phyloP scores from a whole-genome alignment of 2,888 invertebrate species.

The Bombylius discolor region DNA sequence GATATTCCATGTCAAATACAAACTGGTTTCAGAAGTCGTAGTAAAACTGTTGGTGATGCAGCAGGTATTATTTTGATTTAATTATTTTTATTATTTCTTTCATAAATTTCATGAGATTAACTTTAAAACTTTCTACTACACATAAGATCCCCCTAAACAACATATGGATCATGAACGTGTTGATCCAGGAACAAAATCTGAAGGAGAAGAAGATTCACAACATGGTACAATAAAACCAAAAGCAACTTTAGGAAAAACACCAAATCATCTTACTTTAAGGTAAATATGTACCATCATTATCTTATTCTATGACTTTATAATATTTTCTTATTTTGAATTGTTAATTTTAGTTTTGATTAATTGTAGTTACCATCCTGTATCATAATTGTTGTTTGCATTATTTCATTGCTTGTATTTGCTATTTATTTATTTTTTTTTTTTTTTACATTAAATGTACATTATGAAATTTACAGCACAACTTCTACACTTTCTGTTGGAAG shows the following conservation, averaged over 20 bases:
- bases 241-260: slow-evolving; percentile 69
- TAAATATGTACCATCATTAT: slow-evolving; percentile 23
- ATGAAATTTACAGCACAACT: slow-evolving; percentile 55
- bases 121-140: slow-evolving; percentile 1
- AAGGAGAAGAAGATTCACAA: slow-evolving; percentile 74
- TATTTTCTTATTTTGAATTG: not conserved
- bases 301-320: not conserved
- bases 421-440: not conserved
- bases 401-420: not conserved
- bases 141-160: slow-evolving; percentile 13
- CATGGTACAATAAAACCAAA: slow-evolving; percentile 51
- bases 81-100: slow-evolving; percentile 1
- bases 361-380: too few species aligned
- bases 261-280: slow-evolving; percentile 84
- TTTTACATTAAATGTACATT: not conserved
- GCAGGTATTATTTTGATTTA: slow-evolving; percentile 43
- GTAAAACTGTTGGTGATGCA: slow-evolving; percentile 83
- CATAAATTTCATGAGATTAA: slow-evolving; percentile 3
- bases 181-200: slow-evolving; percentile 70
- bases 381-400: not conserved
- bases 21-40: slow-evolving; percentile 60
- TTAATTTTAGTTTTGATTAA: too few species aligned
- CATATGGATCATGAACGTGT: slow-evolving; percentile 42
- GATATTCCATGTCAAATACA: slow-evolving; percentile 38
- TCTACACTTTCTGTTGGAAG: slow-evolving; percentile 89